Evolutionary conservation across 2,797 vertebrate genomes (phyloP).

Genomic region (Macropus fuliginosus): DNA sequence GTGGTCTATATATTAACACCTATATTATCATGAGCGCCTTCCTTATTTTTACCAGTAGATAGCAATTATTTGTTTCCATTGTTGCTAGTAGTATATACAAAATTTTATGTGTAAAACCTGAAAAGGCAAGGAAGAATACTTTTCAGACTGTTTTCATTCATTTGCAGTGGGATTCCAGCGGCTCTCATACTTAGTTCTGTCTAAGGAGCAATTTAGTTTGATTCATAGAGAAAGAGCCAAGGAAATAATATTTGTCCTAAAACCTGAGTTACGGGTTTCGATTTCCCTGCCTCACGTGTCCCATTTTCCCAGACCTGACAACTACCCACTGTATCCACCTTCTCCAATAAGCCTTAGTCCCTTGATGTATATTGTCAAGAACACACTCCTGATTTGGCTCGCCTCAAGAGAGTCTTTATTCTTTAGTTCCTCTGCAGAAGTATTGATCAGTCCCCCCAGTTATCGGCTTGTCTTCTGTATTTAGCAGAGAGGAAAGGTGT

Average conservation of each 20-base stretch:
- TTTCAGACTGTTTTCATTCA: constrained; percentile 33
- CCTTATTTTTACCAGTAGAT: constrained; percentile 34
- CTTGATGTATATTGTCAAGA: constrained; percentile 59
- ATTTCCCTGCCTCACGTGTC: constrained; percentile 58
- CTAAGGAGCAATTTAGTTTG: constrained; percentile 29
- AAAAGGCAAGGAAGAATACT: constrained; percentile 1
- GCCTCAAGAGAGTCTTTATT: constrained; percentile 78
- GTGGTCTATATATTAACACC: background rate
- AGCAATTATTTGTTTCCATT: background rate
- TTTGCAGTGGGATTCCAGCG: constrained; percentile 12
- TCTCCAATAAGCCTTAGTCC: constrained; percentile 48
- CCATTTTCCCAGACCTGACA: constrained; percentile 50
- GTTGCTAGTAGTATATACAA: background rate
- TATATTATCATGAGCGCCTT: background rate
- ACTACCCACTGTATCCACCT: constrained; percentile 62
- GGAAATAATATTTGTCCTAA: constrained; percentile 69
- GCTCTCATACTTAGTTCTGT: constrained; percentile 53
- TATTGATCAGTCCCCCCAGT: constrained; percentile 77
- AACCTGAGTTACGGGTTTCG: constrained; percentile 59
- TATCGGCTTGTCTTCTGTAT: constrained; percentile 69
- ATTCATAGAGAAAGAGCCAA: constrained; percentile 58
- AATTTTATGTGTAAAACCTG: background rate
- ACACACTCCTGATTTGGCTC: constrained; percentile 69
- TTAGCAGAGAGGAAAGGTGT: constrained; percentile 71
- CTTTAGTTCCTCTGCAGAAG: constrained; percentile 5